Percentiles rank a stretch among this genome's conserved stretches.
Evolutionary conservation across 2,113 vertebrate genomes (phyloP).

Genomic region (Poeciliopsis occidentalis): DNA sequence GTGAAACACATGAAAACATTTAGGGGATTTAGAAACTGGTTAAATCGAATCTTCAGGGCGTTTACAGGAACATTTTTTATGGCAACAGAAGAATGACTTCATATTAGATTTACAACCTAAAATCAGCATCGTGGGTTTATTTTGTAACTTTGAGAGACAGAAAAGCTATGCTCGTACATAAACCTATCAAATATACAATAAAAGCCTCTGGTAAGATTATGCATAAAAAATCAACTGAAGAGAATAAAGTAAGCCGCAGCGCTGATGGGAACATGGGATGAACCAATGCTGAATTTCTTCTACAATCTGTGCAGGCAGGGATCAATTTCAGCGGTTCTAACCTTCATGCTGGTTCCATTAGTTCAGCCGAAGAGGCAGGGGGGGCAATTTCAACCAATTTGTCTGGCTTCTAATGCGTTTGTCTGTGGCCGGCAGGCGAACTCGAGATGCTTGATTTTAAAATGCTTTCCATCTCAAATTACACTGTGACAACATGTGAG

Average conservation of each 20-base stretch:
- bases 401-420: conserved; percentile 61
- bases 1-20: no score
- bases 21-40: not conserved
- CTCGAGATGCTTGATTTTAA: conserved; percentile 45
- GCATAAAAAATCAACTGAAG: not conserved
- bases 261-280: not conserved
- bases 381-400: conserved; percentile 52
- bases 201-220: conserved; percentile 35
- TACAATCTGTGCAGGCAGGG: conserved; percentile 24
- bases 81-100: not conserved
- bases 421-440: conserved; percentile 31
- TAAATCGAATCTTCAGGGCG: not conserved
- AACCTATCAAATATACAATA: not conserved
- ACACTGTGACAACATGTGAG: conserved; percentile 15
- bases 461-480: conserved; percentile 41
- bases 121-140: conserved; percentile 17
- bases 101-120: not conserved
- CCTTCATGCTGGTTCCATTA: conserved; percentile 48
- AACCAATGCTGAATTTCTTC: conserved; percentile 1
- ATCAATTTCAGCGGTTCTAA: conserved; percentile 41
- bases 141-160: conserved; percentile 38
- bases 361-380: conserved; percentile 6
- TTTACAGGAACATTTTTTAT: not conserved
- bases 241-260: not conserved
- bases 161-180: conserved; percentile 13